phyloP scores from a whole-genome alignment of 2,113 vertebrate genomes.

The Cyphomyrus plagiostoma region DNA sequence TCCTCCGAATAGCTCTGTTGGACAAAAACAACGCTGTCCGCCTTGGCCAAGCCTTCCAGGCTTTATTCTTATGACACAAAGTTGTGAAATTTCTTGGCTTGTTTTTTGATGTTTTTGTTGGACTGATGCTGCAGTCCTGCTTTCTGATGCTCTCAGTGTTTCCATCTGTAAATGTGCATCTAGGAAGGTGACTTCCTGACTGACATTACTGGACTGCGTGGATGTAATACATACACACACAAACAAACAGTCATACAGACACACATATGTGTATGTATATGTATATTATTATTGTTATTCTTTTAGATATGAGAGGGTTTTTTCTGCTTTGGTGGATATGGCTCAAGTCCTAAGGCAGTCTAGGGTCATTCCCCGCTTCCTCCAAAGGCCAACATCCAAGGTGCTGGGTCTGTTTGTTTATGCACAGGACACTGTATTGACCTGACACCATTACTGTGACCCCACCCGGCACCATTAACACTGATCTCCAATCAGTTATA shows the following conservation, averaged over 20 bases:
- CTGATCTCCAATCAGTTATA: background rate
- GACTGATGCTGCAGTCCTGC: background rate
- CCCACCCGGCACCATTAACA: background rate
- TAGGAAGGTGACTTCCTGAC: background rate
- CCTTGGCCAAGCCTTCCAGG: background rate
- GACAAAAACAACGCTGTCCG: background rate
- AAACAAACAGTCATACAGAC: no score
- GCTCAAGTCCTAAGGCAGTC: background rate
- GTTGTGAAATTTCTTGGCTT: background rate
- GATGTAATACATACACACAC: background rate
- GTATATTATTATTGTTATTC: background rate
- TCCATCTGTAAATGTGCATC: background rate
- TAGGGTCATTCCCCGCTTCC: background rate
- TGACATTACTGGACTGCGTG: background rate
- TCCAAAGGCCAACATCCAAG: background rate
- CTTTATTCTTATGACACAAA: background rate
- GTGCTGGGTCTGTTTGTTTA: background rate
- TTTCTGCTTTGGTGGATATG: background rate
- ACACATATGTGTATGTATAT: background rate
- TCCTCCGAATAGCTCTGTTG: background rate
- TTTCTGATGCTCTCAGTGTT: background rate
- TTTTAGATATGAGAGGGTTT: background rate
- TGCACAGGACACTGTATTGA: background rate
- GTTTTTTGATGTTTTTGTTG: constrained; percentile 4
- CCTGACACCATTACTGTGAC: background rate